Evolutionary conservation across 2,888 invertebrate genomes (phyloP), one percentile per base, ranked within the genome.

Genomic region (Zygaena filipendulae): DNA sequence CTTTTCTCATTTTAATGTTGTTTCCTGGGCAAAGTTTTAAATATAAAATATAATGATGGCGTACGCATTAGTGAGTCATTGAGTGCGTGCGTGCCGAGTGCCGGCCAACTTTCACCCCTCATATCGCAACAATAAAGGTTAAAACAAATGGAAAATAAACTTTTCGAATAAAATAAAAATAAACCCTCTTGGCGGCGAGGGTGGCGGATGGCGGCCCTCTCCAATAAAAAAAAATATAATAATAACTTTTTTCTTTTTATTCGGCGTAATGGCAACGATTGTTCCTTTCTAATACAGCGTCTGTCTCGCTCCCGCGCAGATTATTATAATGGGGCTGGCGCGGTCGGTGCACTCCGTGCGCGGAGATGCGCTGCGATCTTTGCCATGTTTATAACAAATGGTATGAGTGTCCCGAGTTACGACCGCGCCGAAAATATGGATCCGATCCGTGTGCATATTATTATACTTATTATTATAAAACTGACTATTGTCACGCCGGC

Each of bases 231-330:
- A 77, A 77, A 77, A 77, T 79, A 79, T 75, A 77, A 79, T 75
- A 77, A 79, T 79, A 77, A 77, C 79, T 77, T 77, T n/a, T n/a
- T 75, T 77, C 77, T 77, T 75, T 77, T 75, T 74, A 74, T 75
- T 74, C 71, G 69, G 59, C 72, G 64, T 75, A 75, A 75, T 75
- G 70, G 71, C 69, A 63, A 63, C 74, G 71, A 66, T 68, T 68
- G 74, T 69, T 64, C 64, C 59, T 52, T 66, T 71, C 68, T 71
- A 68, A 72, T 70, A 57, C 53, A 59, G 59, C 64, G 64, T 62
- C 63, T 46, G 58, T 72, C 74, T 52, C 61, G 52, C 55, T 71
- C 58, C 50, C 55, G 48, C 63, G 45, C 58, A 58, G 62, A 69
- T 74, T 71, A 69, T 63, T 63, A 59, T 67, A 61, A 68, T 68